Conservation (phyloP, 2,113 vertebrate species). For the Engystomops pustulosus region DNA sequence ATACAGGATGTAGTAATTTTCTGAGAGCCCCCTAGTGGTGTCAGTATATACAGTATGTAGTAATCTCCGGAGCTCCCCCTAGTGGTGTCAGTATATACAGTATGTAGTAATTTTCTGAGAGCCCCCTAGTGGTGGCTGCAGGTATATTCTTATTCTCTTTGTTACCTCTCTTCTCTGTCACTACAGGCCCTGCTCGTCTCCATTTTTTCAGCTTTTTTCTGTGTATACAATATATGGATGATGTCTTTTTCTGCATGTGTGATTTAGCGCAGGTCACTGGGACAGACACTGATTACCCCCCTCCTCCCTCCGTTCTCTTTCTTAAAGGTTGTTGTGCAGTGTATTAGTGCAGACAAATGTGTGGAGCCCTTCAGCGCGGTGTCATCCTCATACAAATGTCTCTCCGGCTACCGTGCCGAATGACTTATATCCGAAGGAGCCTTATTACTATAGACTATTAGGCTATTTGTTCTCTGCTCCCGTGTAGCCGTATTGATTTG, state of each 20-base stretch:
- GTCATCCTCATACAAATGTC: conserved; percentile 53
- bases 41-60: no score
- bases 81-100: no score
- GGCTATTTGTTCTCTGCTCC: conserved; percentile 53
- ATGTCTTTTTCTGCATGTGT: not conserved
- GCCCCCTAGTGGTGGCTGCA: no score
- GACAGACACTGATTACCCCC: not conserved
- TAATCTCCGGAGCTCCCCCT: no score
- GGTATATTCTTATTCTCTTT: no score
- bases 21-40: no score
- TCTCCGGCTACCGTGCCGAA: not conserved
- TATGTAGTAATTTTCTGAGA: no score
- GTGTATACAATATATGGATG: not conserved
- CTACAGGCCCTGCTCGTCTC: no score
- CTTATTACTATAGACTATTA: conserved; percentile 38
- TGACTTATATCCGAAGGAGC: conserved; percentile 53
- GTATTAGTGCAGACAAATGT: conserved; percentile 49
- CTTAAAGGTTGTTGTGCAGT: conserved; percentile 38
- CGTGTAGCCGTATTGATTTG: conserved; percentile 54
- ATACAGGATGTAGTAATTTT: no score
- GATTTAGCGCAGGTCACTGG: conserved; percentile 11
- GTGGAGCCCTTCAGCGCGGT: conserved; percentile 21
- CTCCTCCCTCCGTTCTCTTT: not conserved
- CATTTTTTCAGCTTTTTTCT: not conserved
- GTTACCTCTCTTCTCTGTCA: no score